These are phyloP conservation scores for Eustalomyia histrio DNA, from an alignment of 2,888 invertebrate genomes.

Conservation along the genomic window DNA sequence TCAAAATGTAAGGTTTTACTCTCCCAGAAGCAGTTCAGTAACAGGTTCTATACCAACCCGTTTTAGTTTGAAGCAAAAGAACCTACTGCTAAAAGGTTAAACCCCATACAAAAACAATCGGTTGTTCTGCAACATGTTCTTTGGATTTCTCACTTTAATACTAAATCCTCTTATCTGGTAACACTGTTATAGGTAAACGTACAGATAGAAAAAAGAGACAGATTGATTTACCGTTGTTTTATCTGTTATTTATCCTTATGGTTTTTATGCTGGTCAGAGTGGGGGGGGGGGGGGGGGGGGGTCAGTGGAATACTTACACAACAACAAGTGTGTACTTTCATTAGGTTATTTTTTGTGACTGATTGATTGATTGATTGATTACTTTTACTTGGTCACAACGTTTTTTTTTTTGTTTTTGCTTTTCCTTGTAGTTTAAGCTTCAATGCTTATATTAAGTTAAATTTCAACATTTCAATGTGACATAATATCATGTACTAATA, in stretches of 20 bases:
- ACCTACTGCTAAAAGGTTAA: too few species aligned
- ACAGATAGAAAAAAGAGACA: slow-evolving; percentile 6
- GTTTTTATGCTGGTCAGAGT: too few species aligned
- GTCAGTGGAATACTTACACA: too few species aligned
- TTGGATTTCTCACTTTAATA: too few species aligned
- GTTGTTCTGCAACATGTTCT: too few species aligned
- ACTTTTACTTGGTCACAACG: slow-evolving; percentile 36
- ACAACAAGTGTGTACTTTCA: not conserved
- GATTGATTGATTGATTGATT: slow-evolving; percentile 47
- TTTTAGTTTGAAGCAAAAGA: too few species aligned
- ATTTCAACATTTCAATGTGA: slow-evolving; percentile 18
- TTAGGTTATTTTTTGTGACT: slow-evolving; percentile 5
- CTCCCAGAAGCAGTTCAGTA: too few species aligned
- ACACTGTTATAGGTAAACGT: not conserved
- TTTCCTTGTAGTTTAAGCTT: slow-evolving; percentile 5
- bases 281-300: too few species aligned
- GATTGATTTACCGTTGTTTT: slow-evolving; percentile 30
- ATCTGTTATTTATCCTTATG: not conserved
- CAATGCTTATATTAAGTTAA: slow-evolving; percentile 37
- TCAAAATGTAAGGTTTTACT: too few species aligned
- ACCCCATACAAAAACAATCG: too few species aligned
- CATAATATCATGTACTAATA: not conserved
- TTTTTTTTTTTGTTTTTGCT: slow-evolving; percentile 29
- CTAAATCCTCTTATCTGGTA: too few species aligned
- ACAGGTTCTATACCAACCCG: too few species aligned